Percentiles rank a stretch among this genome's conserved stretches.
These are phyloP conservation scores for Phymastichus coffea DNA, from an alignment of 1,140 invertebrate species.

Conservation along the genomic window DNA sequence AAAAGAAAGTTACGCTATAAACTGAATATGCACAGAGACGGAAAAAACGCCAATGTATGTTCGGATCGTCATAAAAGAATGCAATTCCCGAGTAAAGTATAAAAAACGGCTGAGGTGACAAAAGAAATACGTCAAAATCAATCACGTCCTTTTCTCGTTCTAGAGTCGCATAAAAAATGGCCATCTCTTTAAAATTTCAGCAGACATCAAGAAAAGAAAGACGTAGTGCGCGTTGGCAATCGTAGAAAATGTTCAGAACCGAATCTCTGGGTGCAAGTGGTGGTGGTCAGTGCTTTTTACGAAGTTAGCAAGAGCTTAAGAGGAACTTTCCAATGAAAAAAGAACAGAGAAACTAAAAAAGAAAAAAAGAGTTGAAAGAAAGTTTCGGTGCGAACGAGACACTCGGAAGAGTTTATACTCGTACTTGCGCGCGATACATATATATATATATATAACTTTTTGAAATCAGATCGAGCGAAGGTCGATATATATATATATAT, in stretches of 20 bases:
- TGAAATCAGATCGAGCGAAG: constrained; percentile 18
- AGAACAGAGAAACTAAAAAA: not conserved
- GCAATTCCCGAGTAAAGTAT: too few species aligned
- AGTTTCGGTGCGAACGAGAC: constrained; percentile 22
- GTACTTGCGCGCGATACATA: too few species aligned
- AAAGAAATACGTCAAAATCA: too few species aligned
- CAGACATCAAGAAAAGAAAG: constrained; percentile 4
- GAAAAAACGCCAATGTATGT: too few species aligned
- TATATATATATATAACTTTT: too few species aligned
- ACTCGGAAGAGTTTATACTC: constrained; percentile 25
- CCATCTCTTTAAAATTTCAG: constrained; percentile 20
- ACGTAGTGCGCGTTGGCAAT: not conserved
- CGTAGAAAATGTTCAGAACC: constrained; percentile 21
- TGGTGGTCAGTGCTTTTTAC: constrained; percentile 25
- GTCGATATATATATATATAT: constrained; percentile 4
- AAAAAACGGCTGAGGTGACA: too few species aligned
- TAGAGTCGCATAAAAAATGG: not conserved
- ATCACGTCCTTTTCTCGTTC: not conserved
- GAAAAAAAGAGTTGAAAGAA: constrained; percentile 2
- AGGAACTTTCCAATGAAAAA: not conserved
- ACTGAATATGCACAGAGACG: too few species aligned
- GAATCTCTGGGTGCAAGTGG: not conserved
- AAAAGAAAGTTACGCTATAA: too few species aligned
- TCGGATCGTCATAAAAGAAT: too few species aligned
- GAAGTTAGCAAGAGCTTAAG: constrained; percentile 16